Evolutionary conservation across 1,140 invertebrate species (phyloP), one percentile per base, ranked within the genome.

Genomic region (Hetaerina americana): DNA sequence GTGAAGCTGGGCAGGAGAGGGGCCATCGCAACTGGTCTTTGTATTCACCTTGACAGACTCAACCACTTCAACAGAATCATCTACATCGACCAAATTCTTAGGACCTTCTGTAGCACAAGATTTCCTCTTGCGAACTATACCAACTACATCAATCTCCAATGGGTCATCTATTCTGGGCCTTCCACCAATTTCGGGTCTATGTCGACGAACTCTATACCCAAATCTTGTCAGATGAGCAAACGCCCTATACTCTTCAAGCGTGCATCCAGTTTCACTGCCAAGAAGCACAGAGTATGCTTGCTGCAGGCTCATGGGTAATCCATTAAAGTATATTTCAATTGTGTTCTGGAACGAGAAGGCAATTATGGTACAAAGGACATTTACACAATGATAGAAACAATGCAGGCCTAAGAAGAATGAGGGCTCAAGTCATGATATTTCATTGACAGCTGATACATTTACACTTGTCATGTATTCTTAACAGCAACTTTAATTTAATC

Each of bases 241-340:
- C 2, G 87, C 86, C 80, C 85, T 84, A 74, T 87, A 89, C 77
- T 87, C 83, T 15, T 82, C 77, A 15, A 86, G 72, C 26, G 82
- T 79, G 75, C 82, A 84, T 27, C 83, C 79, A 66, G 79, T 78
- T 66, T 81, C 79, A 72, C 78, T 76, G 27, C 80, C 75, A 10
- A 88, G 78, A 24, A 88, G 77, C 73, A 88, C 77, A 69, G 80
- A 77, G 74, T 87, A 88, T 5, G 85, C 85, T 80, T 87, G 85
- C 78, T 89, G 85, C 29, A 89, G 76, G 66, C 86, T 87, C 3
- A 87, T 79, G 74, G 82, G 78, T 8, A 87, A 78, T 71, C 81
- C 81, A 76, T 84, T 83, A 78, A 82, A 84, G 74, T 80, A 81
- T 10, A 88, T 78, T 75, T 83, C 80, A 22, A 88, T 78, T 73